Evolutionary conservation across 2,797 vertebrate genomes (phyloP), one percentile per base, ranked within the genome.

Genomic region (Rhinatrema bivittatum): DNA sequence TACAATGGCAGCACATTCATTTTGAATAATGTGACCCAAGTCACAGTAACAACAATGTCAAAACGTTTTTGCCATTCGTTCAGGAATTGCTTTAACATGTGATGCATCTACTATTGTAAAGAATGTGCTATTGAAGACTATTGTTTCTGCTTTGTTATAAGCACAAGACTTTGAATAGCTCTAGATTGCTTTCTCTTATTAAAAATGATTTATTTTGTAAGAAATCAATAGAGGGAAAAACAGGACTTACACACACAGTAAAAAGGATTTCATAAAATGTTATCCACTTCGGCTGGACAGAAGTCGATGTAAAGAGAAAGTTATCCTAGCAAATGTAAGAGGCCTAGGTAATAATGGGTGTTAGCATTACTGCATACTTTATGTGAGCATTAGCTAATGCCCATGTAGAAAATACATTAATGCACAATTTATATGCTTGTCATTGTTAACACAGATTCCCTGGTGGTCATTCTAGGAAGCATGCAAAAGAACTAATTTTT

Each of bases 211-310:
- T 42, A 46, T 70, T 60, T 42, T 46, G 3, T 33, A 48, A 44
- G 6, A 39, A 38, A 39, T 53, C 52, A 61, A 40, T 5, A 60
- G 64, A 34, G 38, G 50, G 27, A 49, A 53, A 29, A 50, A 53
- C 12, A 16, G 20, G 52, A 34, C 36, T 34, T 50, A 54, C 12
- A 42, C 41, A 22, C 24, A 29, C 44, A 46, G 31, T 18, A 16
- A 23, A n/a, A n/a, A 16, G 12, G 7, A 25, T 54, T 48, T 46
- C 13, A 37, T 48, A 9, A 42, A 46, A 25, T 46, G 35, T 42
- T 42, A 32, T 23, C n/a, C n/a, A n/a, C n/a, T n/a, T n/a, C n/a
- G n/a, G n/a, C n/a, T n/a, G n/a, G n/a, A n/a, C n/a, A n/a, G n/a
- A n/a, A n/a, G n/a, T n/a, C n/a, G n/a, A n/a, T n/a, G n/a, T n/a